A percentile compares a stretch with the other conserved stretches of the same genome.
Conservation (phyloP, 2,797 vertebrate species). For the Manis crassicaudata region DNA sequence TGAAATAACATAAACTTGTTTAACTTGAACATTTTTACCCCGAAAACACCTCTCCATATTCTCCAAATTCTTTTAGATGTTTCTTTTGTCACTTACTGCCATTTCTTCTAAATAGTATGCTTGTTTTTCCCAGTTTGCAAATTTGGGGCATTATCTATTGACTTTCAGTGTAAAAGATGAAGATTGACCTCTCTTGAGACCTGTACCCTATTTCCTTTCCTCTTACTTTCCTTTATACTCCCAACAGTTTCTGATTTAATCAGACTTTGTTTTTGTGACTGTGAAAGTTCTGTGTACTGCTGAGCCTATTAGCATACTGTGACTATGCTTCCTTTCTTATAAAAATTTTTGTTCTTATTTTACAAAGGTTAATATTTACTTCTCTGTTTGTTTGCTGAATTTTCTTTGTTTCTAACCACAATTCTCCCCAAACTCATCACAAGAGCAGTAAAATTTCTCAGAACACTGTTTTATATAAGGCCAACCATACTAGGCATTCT, state of each 20-base stretch:
- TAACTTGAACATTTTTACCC: neutral
- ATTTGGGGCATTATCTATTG: neutral
- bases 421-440: neutral
- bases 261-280: neutral
- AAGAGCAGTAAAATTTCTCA: neutral
- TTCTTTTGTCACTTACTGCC: neutral
- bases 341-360: neutral
- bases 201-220: neutral
- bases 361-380: neutral
- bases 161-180: neutral
- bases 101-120: neutral
- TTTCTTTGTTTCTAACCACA: neutral
- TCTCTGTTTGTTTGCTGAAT: neutral
- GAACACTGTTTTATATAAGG: neutral
- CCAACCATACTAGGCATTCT: neutral
- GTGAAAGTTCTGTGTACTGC: neutral
- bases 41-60: neutral
- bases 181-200: no score
- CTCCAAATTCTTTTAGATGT: neutral
- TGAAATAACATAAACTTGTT: neutral
- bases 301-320: neutral
- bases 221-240: neutral
- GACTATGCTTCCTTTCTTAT: neutral
- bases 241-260: neutral
- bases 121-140: neutral